phyloP scores from a whole-genome alignment of 2,888 invertebrate species.

The Rotaria macrura region DNA sequence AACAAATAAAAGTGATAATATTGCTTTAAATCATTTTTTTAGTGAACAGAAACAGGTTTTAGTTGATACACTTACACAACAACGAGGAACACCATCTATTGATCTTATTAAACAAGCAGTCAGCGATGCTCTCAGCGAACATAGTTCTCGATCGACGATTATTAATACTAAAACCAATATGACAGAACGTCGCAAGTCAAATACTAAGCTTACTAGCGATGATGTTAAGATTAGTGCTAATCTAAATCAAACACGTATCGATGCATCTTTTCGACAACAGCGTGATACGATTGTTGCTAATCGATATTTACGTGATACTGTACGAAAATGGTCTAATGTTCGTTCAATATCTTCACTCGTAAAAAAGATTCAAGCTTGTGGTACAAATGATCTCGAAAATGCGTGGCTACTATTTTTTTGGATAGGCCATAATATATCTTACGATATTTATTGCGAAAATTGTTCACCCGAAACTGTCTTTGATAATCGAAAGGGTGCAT shows the following conservation, averaged over 20 bases:
- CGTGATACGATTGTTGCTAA: not conserved
- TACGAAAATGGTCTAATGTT: not conserved
- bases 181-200: too few species aligned
- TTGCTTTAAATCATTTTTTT: too few species aligned
- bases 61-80: too few species aligned
- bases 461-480: not conserved
- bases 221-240: not conserved
- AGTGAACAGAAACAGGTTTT: too few species aligned
- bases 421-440: not conserved
- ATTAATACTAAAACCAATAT: too few species aligned
- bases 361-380: not conserved
- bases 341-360: not conserved
- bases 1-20: too few species aligned
- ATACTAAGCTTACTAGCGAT: too few species aligned
- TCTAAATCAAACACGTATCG: not conserved
- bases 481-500: not conserved
- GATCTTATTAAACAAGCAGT: too few species aligned
- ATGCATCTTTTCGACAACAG: not conserved
- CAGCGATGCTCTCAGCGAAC: too few species aligned
- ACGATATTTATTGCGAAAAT: not conserved
- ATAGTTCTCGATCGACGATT: too few species aligned
- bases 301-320: not conserved
- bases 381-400: not conserved
- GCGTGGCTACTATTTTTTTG: not conserved
- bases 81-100: too few species aligned